Evolutionary conservation across 2,888 invertebrate genomes (phyloP).

Genomic region (Neoaliturus tenellus): DNA sequence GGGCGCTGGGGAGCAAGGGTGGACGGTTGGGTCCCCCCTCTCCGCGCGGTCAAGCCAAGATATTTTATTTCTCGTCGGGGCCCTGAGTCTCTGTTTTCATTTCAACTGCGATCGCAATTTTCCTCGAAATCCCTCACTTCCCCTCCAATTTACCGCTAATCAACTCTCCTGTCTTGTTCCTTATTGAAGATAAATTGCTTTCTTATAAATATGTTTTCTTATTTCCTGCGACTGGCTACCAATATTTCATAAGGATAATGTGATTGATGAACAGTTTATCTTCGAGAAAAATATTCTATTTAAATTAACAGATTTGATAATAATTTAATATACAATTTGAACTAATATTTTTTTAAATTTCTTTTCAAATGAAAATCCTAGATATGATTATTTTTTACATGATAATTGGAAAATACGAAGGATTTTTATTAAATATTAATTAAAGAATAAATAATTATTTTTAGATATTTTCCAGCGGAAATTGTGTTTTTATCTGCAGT

Average conservation of each 20-base stretch:
- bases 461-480: too few species aligned
- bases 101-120: slow-evolving; percentile 38
- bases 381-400: too few species aligned
- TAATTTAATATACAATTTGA: too few species aligned
- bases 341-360: too few species aligned
- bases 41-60: slow-evolving; percentile 15
- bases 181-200: slow-evolving; percentile 29
- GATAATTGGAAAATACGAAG: too few species aligned
- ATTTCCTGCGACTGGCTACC: background rate
- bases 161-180: slow-evolving; percentile 37
- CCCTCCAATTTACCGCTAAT: slow-evolving; percentile 31
- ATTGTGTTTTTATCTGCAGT: too few species aligned
- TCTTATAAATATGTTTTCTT: slow-evolving; percentile 3
- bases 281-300: too few species aligned
- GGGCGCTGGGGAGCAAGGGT: slow-evolving; percentile 2
- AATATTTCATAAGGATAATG: background rate
- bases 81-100: slow-evolving; percentile 20
- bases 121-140: slow-evolving; percentile 31
- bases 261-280: too few species aligned
- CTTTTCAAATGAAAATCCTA: too few species aligned
- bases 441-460: too few species aligned
- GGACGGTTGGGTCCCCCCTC: background rate
- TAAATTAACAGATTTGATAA: too few species aligned
- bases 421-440: too few species aligned
- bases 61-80: slow-evolving; percentile 20